phyloP scores from a whole-genome alignment of 2,113 vertebrate species.

The Petrocephalus zakoni region DNA sequence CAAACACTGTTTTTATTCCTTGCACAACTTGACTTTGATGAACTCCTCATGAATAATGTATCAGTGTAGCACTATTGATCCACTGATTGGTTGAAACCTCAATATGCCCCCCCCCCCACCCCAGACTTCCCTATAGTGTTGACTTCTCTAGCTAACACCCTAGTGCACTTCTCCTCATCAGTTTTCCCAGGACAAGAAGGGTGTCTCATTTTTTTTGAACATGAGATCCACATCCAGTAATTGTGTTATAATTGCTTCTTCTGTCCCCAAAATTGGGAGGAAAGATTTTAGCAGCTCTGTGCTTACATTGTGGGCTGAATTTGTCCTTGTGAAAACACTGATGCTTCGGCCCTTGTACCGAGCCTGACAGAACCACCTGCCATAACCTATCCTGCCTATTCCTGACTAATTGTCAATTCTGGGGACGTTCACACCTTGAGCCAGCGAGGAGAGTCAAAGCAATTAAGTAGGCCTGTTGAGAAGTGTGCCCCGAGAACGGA shows the following conservation, averaged over 20 bases:
- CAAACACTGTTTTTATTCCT: constrained; percentile 17
- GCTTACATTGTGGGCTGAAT: neutral
- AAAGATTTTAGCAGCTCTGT: neutral
- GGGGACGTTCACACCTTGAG: neutral
- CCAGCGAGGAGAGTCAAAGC: neutral
- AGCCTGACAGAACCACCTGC: neutral
- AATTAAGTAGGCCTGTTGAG: neutral
- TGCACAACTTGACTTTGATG: neutral
- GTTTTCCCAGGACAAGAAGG: constrained; percentile 1
- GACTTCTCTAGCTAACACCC: neutral
- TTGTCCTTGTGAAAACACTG: neutral
- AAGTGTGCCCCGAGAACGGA: neutral
- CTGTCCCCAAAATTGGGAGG: neutral
- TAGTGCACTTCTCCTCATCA: neutral
- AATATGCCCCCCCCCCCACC: neutral
- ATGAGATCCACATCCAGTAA: neutral
- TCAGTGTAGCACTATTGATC: neutral
- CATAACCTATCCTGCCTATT: neutral
- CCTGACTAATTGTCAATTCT: neutral
- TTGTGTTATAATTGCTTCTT: neutral
- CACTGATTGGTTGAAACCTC: neutral
- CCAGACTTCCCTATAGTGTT: neutral
- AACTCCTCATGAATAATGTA: constrained; percentile 10
- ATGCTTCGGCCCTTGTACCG: neutral
- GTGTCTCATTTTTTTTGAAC: neutral